phyloP scores from a whole-genome alignment of 2,888 invertebrate genomes.

The Rhodophaea formosa region DNA sequence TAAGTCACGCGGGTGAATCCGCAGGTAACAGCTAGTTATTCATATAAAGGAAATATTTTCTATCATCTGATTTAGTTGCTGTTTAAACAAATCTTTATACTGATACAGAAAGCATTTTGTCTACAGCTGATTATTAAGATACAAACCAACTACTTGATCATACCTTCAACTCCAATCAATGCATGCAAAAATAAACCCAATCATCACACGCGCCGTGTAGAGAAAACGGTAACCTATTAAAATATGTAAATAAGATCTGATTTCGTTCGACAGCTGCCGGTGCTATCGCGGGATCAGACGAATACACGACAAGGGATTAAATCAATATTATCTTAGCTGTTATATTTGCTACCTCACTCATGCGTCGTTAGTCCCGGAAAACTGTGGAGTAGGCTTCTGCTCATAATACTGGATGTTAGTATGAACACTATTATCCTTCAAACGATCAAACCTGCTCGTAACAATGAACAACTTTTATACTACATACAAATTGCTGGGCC shows the following conservation, averaged over 20 bases:
- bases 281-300: conserved; percentile 39
- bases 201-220: conserved; percentile 28
- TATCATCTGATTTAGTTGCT: no score
- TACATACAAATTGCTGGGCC: no score
- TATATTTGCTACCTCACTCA: conserved; percentile 39
- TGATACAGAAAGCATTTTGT: neutral
- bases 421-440: no score
- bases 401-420: no score
- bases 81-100: no score
- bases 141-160: conserved; percentile 3
- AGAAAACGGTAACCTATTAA: conserved; percentile 38
- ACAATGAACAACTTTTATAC: no score
- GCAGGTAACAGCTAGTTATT: no score
- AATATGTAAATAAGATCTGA: conserved; percentile 50
- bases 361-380: conserved; percentile 29
- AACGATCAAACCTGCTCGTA: no score
- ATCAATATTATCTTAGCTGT: conserved; percentile 46
- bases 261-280: conserved; percentile 26
- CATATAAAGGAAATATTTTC: no score
- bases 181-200: conserved; percentile 28
- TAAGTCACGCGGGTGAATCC: no score
- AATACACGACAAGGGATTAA: conserved; percentile 42
- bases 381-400: conserved; percentile 29
- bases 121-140: conserved; percentile 5
- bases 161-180: conserved; percentile 9